These are phyloP conservation scores for Cynopterus sphinx DNA, from an alignment of 2,797 vertebrate species.

Conservation along the genomic window DNA sequence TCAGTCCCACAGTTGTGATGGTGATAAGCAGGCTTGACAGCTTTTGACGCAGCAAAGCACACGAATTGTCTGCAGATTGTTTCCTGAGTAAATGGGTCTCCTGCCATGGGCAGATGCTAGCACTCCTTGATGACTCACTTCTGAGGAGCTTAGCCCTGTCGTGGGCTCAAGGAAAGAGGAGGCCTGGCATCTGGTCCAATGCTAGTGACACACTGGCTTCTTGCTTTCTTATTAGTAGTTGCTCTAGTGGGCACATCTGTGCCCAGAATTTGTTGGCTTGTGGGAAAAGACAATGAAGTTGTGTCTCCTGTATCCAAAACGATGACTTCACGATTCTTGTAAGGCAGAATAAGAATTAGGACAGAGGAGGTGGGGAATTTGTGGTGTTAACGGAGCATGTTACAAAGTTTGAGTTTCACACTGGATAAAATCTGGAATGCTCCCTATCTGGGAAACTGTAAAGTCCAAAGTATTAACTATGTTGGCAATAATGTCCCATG, in stretches of 20 bases:
- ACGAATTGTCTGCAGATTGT: not conserved
- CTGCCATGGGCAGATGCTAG: not conserved
- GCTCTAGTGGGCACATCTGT: conserved; percentile 72
- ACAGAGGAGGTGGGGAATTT: not conserved
- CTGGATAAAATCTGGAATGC: not conserved
- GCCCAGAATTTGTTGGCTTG: conserved; percentile 56
- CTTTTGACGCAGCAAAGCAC: not conserved
- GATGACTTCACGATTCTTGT: conserved; percentile 74
- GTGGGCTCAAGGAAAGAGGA: conserved; percentile 8
- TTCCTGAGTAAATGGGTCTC: not conserved
- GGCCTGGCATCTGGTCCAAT: not conserved
- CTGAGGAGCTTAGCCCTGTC: not conserved
- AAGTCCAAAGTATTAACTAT: conserved; percentile 31
- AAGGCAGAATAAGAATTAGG: conserved; percentile 8
- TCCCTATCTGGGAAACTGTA: conserved; percentile 49
- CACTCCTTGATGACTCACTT: not conserved
- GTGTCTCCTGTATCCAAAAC: conserved; percentile 54
- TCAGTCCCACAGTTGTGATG: not conserved
- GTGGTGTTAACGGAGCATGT: not conserved
- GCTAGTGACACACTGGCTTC: conserved; percentile 58
- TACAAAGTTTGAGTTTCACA: not conserved
- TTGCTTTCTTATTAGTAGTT: conserved; percentile 38
- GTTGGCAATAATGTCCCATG: not conserved
- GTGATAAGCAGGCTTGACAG: not conserved
- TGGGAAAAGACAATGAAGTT: conserved; percentile 57